phyloP scores from a whole-genome alignment of 2,113 vertebrate species.

The Nymphicus hollandicus region DNA sequence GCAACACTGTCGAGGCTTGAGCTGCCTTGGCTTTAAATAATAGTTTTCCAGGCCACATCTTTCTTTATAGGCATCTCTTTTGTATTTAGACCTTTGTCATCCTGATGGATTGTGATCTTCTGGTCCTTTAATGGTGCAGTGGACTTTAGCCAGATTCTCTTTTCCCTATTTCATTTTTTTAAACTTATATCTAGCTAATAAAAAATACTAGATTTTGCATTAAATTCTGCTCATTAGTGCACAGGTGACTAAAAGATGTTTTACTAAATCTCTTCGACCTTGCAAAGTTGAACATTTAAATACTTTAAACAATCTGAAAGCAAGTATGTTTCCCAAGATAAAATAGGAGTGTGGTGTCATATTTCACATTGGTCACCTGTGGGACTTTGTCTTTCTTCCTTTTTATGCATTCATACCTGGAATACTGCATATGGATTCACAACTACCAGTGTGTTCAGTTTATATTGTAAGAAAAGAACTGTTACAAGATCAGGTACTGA shows the following conservation, averaged over 20 bases:
- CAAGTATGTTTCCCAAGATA: not conserved
- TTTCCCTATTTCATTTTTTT: not conserved
- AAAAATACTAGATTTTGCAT: not conserved
- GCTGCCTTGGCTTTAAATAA: not conserved
- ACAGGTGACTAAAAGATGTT: not conserved
- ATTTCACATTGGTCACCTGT: not conserved
- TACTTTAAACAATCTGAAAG: not conserved
- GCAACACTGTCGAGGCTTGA: not conserved
- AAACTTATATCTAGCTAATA: not conserved
- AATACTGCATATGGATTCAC: not conserved
- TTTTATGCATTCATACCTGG: not conserved
- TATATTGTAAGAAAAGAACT: not conserved
- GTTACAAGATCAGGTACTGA: not conserved
- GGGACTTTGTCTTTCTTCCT: not conserved
- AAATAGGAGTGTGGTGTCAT: not conserved
- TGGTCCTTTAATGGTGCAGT: not conserved
- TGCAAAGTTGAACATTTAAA: not conserved
- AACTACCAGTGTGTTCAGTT: not conserved
- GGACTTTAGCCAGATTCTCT: not conserved
- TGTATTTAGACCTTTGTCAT: not conserved
- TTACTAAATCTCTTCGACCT: not conserved
- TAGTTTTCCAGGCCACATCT: not conserved
- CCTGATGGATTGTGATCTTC: not conserved
- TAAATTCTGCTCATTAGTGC: not conserved
- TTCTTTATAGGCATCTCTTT: not conserved